These are phyloP conservation scores for Orestias chungarensis DNA, from an alignment of 2,797 vertebrate genomes.

Conservation along the genomic window DNA sequence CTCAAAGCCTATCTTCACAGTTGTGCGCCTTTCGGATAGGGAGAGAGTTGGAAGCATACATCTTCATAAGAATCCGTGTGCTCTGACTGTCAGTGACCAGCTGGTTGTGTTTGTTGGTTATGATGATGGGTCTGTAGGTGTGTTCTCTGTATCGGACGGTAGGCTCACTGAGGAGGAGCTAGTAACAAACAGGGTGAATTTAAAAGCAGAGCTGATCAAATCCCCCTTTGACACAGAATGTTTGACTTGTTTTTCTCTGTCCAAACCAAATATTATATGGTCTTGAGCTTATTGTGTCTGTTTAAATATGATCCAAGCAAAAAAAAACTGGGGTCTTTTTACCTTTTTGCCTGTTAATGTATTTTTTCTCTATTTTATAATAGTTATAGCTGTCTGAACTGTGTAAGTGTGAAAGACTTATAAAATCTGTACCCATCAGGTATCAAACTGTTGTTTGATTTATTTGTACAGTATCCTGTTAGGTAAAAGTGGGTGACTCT, in stretches of 20 bases:
- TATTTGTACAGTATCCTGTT: too few relatives aligned
- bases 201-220: constrained; percentile 19
- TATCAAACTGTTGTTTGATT: too few relatives aligned
- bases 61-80: constrained; percentile 66
- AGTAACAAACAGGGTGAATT: constrained; percentile 18
- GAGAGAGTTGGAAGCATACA: constrained; percentile 67
- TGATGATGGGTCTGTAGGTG: constrained; percentile 80
- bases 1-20: constrained; percentile 65
- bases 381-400: too few relatives aligned
- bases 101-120: constrained; percentile 79
- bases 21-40: constrained; percentile 70
- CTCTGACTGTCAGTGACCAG: constrained; percentile 61
- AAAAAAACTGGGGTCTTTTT: background rate
- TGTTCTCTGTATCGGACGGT: constrained; percentile 72
- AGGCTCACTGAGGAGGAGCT: constrained; percentile 13
- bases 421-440: too few relatives aligned
- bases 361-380: background rate
- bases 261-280: constrained; percentile 70
- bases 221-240: constrained; percentile 60
- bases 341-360: background rate
- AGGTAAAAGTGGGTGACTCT: too few relatives aligned
- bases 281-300: constrained; percentile 11
- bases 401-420: too few relatives aligned
- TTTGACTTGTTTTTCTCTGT: constrained; percentile 52
- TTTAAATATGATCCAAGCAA: background rate